Evolutionary conservation across 2,113 vertebrate species (phyloP), one percentile per base, ranked within the genome.

Genomic region (Rhipidura dahli): DNA sequence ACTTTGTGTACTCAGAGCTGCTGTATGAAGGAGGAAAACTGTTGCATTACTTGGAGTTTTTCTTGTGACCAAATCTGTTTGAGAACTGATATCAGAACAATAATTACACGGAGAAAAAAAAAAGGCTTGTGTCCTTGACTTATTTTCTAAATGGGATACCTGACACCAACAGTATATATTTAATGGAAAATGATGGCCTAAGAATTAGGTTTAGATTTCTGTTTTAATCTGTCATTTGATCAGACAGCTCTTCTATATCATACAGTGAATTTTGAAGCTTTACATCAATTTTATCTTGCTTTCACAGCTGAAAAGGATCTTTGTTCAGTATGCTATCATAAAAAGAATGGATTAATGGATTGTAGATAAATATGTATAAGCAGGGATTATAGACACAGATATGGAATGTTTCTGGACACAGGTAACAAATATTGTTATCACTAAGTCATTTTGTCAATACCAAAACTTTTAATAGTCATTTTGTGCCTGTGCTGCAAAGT

Each of bases 151-250:
- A 57, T 50, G 69, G 54, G 54, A 19, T 60, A 61, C 61, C 63
- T 88, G 56, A 35, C n/a, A 86, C 30, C 31, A 69, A n/a, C 42
- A 72, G 24, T 56, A 88, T 35, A 59, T 91, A 73, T 90, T 51
- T 63, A 86, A 86, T 33, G 27, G 35, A 80, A 96, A 92, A 91
- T 56, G 33, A 86, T 91, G 42, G 33, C 17, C 44, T 37, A 70
- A 24, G 70, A 93, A 92, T 95, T 88, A 92, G 35, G 42, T 77
- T 85, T 94, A 73, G 39, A 90, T 94, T 83, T 96, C 14, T 72
- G 13, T 61, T 92, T 53, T 90, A 70, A 57, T 69, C 66, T 94
- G 45, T 11, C 66, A 45, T 75, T 95, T 81, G 53, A 94, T 94
- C 56, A 93, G 45, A 84, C n/a, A 66, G 83, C 10, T 90, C 24